phyloP scores from a whole-genome alignment of 2,888 invertebrate species.

The Xestobium rufovillosum region DNA sequence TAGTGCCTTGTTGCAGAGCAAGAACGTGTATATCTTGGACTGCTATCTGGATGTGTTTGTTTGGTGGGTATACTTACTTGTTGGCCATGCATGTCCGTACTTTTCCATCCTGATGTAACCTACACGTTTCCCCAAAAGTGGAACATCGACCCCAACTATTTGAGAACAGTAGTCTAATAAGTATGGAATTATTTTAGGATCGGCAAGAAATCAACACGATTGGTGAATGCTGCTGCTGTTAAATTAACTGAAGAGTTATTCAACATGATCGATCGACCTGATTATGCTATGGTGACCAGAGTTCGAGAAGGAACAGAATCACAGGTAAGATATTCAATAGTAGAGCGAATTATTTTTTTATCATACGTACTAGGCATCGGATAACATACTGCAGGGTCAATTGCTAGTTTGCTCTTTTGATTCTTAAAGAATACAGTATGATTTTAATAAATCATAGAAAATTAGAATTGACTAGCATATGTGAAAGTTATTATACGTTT shows the following conservation, averaged over 20 bases:
- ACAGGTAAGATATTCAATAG: conserved; percentile 55
- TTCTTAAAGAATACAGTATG: too few species aligned
- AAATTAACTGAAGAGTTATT: conserved; percentile 96
- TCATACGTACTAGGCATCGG: neutral
- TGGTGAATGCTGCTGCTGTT: conserved; percentile 91
- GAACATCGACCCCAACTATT: too few species aligned
- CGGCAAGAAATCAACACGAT: conserved; percentile 92
- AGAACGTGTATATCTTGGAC: conserved; percentile 94
- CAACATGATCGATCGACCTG: conserved; percentile 85
- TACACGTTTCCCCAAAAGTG: too few species aligned
- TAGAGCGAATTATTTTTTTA: too few species aligned
- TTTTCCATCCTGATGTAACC: too few species aligned
- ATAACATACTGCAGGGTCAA: too few species aligned
- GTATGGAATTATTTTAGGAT: too few species aligned
- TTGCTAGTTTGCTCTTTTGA: too few species aligned
- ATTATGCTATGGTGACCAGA: conserved; percentile 80
- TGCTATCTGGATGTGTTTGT: conserved; percentile 91
- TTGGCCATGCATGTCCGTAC: neutral
- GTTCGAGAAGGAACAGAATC: conserved; percentile 89
- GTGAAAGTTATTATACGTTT: too few species aligned
- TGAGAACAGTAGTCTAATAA: too few species aligned
- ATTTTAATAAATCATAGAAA: too few species aligned
- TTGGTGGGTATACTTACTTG: conserved; percentile 55
- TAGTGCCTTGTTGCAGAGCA: conserved; percentile 73
- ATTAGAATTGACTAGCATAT: too few species aligned